These are phyloP conservation scores for Drosophila bocki DNA, from an alignment of 1,140 invertebrate species.

Conservation along the genomic window DNA sequence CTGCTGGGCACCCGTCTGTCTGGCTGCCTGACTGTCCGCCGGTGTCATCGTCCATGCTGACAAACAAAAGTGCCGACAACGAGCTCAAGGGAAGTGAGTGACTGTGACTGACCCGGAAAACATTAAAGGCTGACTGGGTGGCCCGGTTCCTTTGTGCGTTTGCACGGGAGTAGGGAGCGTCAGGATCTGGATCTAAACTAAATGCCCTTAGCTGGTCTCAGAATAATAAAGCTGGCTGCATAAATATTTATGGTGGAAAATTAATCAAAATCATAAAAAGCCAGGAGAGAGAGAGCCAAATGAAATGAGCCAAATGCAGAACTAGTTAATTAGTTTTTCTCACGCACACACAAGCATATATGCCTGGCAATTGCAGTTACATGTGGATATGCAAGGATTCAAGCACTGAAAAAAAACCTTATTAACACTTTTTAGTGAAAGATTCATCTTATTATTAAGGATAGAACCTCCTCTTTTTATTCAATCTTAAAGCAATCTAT, in stretches of 20 bases:
- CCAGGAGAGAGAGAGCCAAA: constrained; percentile 44
- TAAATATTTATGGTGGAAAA: constrained; percentile 79
- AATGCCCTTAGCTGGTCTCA: constrained; percentile 55
- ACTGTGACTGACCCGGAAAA: constrained; percentile 80
- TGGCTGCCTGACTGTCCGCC: constrained; percentile 23
- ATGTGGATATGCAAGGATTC: constrained; percentile 28
- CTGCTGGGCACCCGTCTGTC: constrained; percentile 22
- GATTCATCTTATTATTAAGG: too few species aligned
- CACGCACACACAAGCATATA: constrained; percentile 49
- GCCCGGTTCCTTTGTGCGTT: constrained; percentile 52
- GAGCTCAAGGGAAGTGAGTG: constrained; percentile 81
- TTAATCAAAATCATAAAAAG: constrained; percentile 74
- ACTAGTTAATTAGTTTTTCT: constrained; percentile 79
- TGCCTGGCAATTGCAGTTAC: constrained; percentile 23
- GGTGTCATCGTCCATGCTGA: constrained; percentile 80
- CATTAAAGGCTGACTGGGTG: constrained; percentile 70
- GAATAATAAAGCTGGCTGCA: constrained; percentile 67
- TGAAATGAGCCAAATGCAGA: constrained; percentile 61
- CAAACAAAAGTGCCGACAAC: constrained; percentile 82
- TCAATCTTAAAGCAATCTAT: neutral
- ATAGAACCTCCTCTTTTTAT: too few species aligned
- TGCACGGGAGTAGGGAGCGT: neutral
- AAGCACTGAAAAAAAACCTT: constrained; percentile 1
- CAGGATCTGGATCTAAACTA: constrained; percentile 52
- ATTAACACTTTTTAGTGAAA: neutral